Base-by-base conservation (phyloP, 2,888 invertebrate genomes). In the Drosophila seclusa region DNA sequence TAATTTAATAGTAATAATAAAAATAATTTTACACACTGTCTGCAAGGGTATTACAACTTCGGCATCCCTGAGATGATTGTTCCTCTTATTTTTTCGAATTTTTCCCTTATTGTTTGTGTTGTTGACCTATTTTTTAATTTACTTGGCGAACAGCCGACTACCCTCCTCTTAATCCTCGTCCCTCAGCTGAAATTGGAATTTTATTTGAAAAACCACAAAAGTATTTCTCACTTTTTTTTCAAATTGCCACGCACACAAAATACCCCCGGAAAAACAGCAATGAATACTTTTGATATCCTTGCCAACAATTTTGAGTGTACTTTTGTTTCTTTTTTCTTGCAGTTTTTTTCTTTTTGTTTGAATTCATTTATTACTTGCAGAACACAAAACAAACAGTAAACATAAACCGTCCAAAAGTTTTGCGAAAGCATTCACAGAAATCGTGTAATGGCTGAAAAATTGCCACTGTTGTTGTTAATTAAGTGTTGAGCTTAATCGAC, bases 131-230 rank as follows among this genome's bases (percentile, higher is more conserved):
- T 77, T 79, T 78, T 72, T 72, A 79, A 78, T 79, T 76, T 76
- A 79, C 76, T 78, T 73, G 34, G 24, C 45, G 24, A 24, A 45
- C 45, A 8, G 45, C 45, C 45, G 16, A 45, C 24, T 24, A 24
- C 24, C 45, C 24, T 24, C 45, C 45, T 4, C 45, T 45, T 8
- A 45, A 45, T 16, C 24, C 24, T 8, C 34, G 27, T 11, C 16
- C 32, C 27, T 21, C 27, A 78, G 61, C 78, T 85, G 70, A 84
- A 84, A 85, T 84, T 80, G 83, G 78, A 85, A 78, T 77, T 84
- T 87, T 73, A 70, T 69, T 69, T 68, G 49, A 66, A 68, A 66
- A 75, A 60, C 65, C 82, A 69, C 80, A 76, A 73, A 77, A 81
- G 72, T 71, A 71, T 86, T 88, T 82, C 55, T 4, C 67, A 68